These are phyloP conservation scores for Zalophus californianus DNA, from an alignment of 2,797 vertebrate genomes.

Conservation along the genomic window DNA sequence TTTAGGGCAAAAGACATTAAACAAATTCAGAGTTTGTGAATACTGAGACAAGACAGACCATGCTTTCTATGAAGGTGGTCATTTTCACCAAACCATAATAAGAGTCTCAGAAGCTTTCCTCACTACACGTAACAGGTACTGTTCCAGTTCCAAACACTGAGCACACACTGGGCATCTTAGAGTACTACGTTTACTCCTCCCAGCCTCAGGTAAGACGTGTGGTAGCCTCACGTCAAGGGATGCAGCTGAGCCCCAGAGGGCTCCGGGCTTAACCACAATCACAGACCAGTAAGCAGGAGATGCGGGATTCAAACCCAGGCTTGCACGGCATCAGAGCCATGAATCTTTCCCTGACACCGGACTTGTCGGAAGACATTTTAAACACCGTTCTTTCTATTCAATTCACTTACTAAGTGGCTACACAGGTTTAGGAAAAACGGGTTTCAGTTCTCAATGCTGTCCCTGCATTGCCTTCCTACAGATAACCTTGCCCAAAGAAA, in stretches of 20 bases:
- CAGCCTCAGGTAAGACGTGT: not conserved
- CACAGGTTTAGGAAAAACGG: not conserved
- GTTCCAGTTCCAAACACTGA: not conserved
- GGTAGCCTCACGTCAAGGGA: not conserved
- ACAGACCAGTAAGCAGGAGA: not conserved
- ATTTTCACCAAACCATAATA: not conserved
- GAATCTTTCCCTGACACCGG: not conserved
- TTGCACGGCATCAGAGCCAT: not conserved
- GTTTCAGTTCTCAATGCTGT: slow-evolving; percentile 1
- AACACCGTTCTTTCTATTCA: not conserved
- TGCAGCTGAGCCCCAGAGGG: not conserved
- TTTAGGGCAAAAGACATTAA: slow-evolving; percentile 34
- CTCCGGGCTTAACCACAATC: not conserved
- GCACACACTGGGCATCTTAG: not conserved
- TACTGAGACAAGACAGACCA: not conserved
- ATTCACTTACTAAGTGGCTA: slow-evolving; percentile 4
- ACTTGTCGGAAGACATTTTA: not conserved
- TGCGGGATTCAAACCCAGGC: not conserved
- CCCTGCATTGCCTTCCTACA: not conserved
- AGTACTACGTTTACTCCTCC: not conserved
- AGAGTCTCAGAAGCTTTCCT: slow-evolving; percentile 17
- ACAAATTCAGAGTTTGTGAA: not conserved
- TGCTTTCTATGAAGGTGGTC: not conserved
- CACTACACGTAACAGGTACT: not conserved
- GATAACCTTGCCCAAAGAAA: not conserved